Base-by-base conservation (phyloP, 2,113 vertebrate species). In the Perca flavescens region DNA sequence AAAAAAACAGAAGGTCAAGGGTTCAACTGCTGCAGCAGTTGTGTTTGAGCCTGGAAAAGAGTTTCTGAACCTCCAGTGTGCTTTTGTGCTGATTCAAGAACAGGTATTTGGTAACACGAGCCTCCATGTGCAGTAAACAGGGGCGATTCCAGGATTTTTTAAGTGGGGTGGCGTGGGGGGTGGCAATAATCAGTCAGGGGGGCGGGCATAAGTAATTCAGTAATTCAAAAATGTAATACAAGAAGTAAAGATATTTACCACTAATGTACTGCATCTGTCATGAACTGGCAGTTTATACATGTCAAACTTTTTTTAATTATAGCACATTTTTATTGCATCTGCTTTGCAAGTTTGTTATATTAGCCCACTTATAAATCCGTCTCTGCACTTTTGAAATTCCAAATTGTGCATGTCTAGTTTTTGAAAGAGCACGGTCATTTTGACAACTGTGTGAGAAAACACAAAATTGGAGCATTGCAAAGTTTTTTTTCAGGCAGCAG, bases 301-400 rank as follows among this genome's bases (percentile, higher is more conserved):
- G 40, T 46, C 40, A 64, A 40, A 13, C 31, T 40, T 31, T 40
- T 31, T 63, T 6, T 2, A n/a, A 21, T 28, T 13, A 19, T 34
- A 68, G 25, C 46, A 36, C 15, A 12, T 31, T 16, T 60, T 62
- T 28, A 62, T 12, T 22, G 11, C 31, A 15, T 57, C 56, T 31
- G n/a, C 53, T 71, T 15, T 12, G 31, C 2, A 1, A 3, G 3
- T 50, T 19, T 78, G 22, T 68, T n/a, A 19, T 52, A 53, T 46
- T 21, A 6, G 36, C 12, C 0, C 57, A 0, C 14, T 14, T 34
- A 36, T 43, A 36, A n/a, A 49, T 47, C 36, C 5, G 7, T 49
- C n/a, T 58, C 46, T 52, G 57, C 11, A 9, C 14, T 74, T 74
- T 67, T 16, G 13, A 77, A 56, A 73, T 34, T 62, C 52, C n/a